Evolutionary conservation across 2,113 vertebrate species (phyloP).

Genomic region (Nematolebias whitei): DNA sequence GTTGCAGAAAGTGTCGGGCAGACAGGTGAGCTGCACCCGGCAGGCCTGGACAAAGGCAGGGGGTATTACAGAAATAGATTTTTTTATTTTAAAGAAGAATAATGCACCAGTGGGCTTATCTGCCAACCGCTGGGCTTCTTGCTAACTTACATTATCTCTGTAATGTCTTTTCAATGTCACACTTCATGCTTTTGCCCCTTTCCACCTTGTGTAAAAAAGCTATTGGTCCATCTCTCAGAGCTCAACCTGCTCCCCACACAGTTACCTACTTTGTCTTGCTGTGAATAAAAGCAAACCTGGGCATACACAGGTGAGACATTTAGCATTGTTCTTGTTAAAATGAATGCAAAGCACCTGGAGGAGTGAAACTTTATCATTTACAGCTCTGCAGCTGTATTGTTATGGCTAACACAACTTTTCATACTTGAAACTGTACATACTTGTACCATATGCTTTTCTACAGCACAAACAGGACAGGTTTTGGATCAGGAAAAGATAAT

Average conservation of each 20-base stretch:
- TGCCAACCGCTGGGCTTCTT: conserved; percentile 31
- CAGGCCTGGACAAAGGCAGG: conserved; percentile 32
- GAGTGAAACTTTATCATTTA: neutral
- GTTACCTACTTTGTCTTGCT: neutral
- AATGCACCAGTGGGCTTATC: conserved; percentile 30
- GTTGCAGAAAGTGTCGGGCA: conserved; percentile 35
- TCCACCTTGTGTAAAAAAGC: conserved; percentile 8
- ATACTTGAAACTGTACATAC: too few relatives aligned
- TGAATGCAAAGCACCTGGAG: neutral
- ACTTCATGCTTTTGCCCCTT: conserved; percentile 51
- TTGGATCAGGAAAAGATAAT: neutral
- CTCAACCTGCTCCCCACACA: neutral
- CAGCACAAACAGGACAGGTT: neutral
- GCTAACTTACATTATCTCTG: conserved; percentile 49
- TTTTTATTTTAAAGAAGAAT: conserved; percentile 13
- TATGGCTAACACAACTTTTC: neutral
- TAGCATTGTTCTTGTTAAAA: neutral
- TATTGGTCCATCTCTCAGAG: conserved; percentile 8
- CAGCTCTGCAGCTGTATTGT: neutral
- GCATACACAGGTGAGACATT: conserved; percentile 14
- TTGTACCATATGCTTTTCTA: too few relatives aligned
- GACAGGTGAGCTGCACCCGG: conserved; percentile 33
- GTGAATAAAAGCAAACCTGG: conserved; percentile 1
- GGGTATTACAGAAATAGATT: conserved; percentile 48
- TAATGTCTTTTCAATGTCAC: conserved; percentile 64